Evolutionary conservation across 2,888 invertebrate species (phyloP), one percentile per base, ranked within the genome.

Genomic region (Leptinotarsa rubiginosa): DNA sequence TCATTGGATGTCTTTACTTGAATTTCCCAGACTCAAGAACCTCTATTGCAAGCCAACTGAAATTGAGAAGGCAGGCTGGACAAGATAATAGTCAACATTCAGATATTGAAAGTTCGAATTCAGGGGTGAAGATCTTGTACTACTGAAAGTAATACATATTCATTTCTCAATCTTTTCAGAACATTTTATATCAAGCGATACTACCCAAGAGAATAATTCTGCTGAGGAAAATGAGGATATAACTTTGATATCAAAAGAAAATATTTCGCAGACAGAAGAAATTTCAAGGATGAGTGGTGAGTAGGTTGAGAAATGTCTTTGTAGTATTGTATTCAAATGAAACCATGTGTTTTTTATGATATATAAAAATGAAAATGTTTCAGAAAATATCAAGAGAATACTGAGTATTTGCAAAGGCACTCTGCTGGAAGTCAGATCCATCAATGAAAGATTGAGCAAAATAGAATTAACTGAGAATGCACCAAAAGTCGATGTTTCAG

Each of bases 391-490:
- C 4, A 66, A 18, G 49, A 66, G 18, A 65, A 65, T 65, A 65
- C 41, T 65, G 12, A 47, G 65, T 65, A 65, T 65, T 16, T 65
- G 65, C 65, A 65, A 41, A 65, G 41, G 65, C 65, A 65, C 65
- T 65, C 65, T 47, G 41, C 65, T 65, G 22, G 22, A 25, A 25
- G 3, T 25, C 3, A 25, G 22, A 25, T 25, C 22, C 22, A 25
- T 25, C 22, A 65, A 66, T 66, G 50, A 66, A 49, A 66, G 49
- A 66, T 66, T 66, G 22, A 66, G 47, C 18, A 66, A 66, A 66
- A 66, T 66, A 22, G 65, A 66, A 66, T 66, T 49, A 47, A 66
- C 47, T 66, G 65, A 66, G 50, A 66, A 47, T 66, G 65, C 65
- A 66, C 50, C 65, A 49, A 66, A 49, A 66, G 65, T 66, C 50